phyloP scores from a whole-genome alignment of 2,797 vertebrate genomes.

The Gymnothorax reevesii region DNA sequence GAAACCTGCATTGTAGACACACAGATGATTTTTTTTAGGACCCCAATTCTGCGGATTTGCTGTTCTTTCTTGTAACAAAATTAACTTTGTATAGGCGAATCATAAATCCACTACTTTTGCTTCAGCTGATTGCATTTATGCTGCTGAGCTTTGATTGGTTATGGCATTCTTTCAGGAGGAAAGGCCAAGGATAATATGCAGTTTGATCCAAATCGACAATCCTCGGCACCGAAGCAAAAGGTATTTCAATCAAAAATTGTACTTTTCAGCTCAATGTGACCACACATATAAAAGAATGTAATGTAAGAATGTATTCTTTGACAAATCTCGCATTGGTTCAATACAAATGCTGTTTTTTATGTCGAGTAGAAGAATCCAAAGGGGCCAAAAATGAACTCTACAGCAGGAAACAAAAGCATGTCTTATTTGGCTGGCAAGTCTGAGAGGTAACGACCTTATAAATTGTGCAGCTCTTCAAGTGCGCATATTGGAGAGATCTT shows the following conservation, averaged over 20 bases:
- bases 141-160: not conserved
- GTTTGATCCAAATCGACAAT: constrained; percentile 85
- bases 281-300: not conserved
- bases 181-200: constrained; percentile 78
- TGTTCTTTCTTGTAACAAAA: not conserved
- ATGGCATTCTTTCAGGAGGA: constrained; percentile 55
- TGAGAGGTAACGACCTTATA: constrained; percentile 73
- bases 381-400: constrained; percentile 62
- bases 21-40: too few relatives aligned
- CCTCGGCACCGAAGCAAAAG: constrained; percentile 62
- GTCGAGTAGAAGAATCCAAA: constrained; percentile 62
- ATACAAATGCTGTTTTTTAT: constrained; percentile 20
- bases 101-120: not conserved
- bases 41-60: too few relatives aligned
- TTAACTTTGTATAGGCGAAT: not conserved
- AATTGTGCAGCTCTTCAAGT: not conserved
- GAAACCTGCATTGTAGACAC: too few relatives aligned
- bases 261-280: not conserved
- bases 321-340: not conserved
- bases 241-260: constrained; percentile 45
- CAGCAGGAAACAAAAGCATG: constrained; percentile 83
- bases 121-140: not conserved
- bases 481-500: not conserved
- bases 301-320: not conserved
- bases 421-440: constrained; percentile 84